Percentiles rank a stretch among this genome's conserved stretches.
Conservation (phyloP, 1,140 invertebrate species). For the Drosophila takahashii region DNA sequence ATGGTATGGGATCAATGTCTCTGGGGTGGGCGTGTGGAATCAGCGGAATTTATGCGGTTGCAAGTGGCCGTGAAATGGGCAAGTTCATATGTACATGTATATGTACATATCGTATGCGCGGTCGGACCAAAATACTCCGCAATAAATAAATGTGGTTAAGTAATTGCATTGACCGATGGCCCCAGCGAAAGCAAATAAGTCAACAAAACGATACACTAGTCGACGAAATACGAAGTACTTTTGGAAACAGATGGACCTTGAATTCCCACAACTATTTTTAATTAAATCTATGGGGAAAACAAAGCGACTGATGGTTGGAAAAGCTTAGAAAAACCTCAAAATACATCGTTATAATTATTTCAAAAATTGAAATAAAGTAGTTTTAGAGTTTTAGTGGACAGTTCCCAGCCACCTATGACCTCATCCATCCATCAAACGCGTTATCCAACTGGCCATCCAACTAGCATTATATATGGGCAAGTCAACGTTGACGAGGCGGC, state of each 20-base stretch:
- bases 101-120: neutral
- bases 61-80: slow-evolving; percentile 23
- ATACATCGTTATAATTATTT: too few species aligned
- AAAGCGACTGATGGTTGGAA: too few species aligned
- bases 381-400: too few species aligned
- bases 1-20: slow-evolving; percentile 16
- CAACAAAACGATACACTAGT: slow-evolving; percentile 15
- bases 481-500: slow-evolving; percentile 33
- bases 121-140: slow-evolving; percentile 15
- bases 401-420: slow-evolving; percentile 30
- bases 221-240: neutral
- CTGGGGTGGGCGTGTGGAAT: slow-evolving; percentile 22
- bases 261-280: neutral
- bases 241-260: neutral
- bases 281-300: neutral
- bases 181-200: slow-evolving; percentile 15
- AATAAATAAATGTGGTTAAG: slow-evolving; percentile 48
- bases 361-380: too few species aligned
- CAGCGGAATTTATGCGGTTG: slow-evolving; percentile 27
- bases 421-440: slow-evolving; percentile 41
- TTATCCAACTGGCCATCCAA: slow-evolving; percentile 33
- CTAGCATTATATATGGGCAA: slow-evolving; percentile 46
- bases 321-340: too few species aligned
- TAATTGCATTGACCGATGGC: slow-evolving; percentile 61
- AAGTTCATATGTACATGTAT: slow-evolving; percentile 12